Percentiles rank a stretch among this genome's conserved stretches.
These are phyloP conservation scores for Tupiocoris notatus DNA, from an alignment of 2,888 invertebrate species.

Conservation along the genomic window DNA sequence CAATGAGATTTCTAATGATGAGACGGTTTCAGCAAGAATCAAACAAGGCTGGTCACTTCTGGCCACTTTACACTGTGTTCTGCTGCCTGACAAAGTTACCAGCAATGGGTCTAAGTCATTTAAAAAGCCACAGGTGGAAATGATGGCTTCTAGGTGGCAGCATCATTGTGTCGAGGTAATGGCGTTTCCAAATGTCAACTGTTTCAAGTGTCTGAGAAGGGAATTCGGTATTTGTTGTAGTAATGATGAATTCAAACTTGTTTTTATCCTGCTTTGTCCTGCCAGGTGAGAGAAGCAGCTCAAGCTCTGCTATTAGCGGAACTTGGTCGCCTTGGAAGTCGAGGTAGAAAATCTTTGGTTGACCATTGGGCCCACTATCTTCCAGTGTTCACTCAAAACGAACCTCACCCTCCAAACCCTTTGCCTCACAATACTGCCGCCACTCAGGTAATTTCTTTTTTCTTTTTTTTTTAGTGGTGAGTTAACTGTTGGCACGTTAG, in stretches of 20 bases:
- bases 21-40: slow-evolving; percentile 81
- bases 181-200: not conserved
- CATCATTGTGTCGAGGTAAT: slow-evolving; percentile 93
- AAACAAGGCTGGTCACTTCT: slow-evolving; percentile 97
- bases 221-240: not conserved
- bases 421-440: slow-evolving; percentile 58
- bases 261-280: not conserved
- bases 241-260: too few relatives aligned
- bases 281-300: slow-evolving; percentile 82
- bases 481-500: too few relatives aligned
- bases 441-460: slow-evolving; percentile 45
- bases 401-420: slow-evolving; percentile 60
- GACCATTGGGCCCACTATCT: slow-evolving; percentile 96
- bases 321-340: slow-evolving; percentile 80
- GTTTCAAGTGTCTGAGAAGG: not conserved
- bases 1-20: slow-evolving; percentile 60
- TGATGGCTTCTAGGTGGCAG: slow-evolving; percentile 97
- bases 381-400: slow-evolving; percentile 68
- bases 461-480: too few relatives aligned
- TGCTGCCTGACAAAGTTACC: slow-evolving; percentile 86
- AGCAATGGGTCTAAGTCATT: slow-evolving; percentile 70
- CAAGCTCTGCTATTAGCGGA: slow-evolving; percentile 94
- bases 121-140: slow-evolving; percentile 95
- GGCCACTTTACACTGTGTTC: slow-evolving; percentile 93
- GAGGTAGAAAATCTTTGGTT: slow-evolving; percentile 87